These are phyloP conservation scores for Drosophila infuscata DNA, from an alignment of 2,888 invertebrate species.

Conservation along the genomic window DNA sequence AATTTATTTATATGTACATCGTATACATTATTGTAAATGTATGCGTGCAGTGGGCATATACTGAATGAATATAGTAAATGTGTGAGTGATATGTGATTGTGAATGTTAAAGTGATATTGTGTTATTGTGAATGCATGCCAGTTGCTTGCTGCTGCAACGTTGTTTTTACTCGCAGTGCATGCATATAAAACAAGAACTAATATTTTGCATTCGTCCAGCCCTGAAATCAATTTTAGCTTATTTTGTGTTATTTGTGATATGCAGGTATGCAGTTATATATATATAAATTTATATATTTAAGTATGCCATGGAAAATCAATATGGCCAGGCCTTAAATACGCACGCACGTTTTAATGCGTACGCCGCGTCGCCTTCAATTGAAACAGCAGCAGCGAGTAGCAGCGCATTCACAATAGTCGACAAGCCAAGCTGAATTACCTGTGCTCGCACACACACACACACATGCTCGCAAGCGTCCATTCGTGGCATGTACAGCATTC, in stretches of 20 bases:
- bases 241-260: conserved; percentile 23
- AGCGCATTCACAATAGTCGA: conserved; percentile 64
- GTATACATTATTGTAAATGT: conserved; percentile 17
- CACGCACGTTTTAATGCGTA: conserved; percentile 65
- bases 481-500: conserved; percentile 72
- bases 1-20: conserved; percentile 63
- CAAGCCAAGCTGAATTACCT: conserved; percentile 71
- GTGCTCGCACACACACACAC: conserved; percentile 43
- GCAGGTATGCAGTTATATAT: conserved; percentile 10
- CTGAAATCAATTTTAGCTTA: conserved; percentile 45
- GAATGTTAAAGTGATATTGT: conserved; percentile 17
- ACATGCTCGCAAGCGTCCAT: conserved; percentile 40
- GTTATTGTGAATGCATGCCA: conserved; percentile 23
- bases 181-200: conserved; percentile 23
- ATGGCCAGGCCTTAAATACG: conserved; percentile 61
- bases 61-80: conserved; percentile 4
- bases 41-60: conserved; percentile 1
- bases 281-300: conserved; percentile 41
- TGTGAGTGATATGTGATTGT: conserved; percentile 26
- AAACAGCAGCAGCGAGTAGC: conserved; percentile 49
- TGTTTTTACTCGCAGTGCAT: conserved; percentile 9
- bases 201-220: conserved; percentile 43
- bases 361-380: conserved; percentile 65
- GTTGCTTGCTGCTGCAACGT: conserved; percentile 4
- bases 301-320: conserved; percentile 68